Percentiles rank a stretch among this genome's conserved stretches.
Evolutionary conservation across 2,888 invertebrate species (phyloP).

Genomic region (Zaprionus obscuricornis): DNA sequence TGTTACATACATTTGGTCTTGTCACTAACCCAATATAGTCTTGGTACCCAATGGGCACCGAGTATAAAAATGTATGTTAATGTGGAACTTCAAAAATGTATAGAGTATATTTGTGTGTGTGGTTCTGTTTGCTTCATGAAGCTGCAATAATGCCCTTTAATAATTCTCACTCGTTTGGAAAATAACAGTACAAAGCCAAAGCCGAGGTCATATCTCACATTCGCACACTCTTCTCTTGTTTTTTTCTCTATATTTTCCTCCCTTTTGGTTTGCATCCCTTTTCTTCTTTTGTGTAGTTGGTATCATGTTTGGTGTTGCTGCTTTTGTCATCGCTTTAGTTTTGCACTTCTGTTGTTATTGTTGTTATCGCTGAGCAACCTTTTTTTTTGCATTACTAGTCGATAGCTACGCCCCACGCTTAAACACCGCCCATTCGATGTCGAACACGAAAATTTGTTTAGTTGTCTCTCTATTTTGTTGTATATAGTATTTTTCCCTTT

Average conservation of each 20-base stretch:
- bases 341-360: slow-evolving; percentile 6
- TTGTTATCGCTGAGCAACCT: slow-evolving; percentile 4
- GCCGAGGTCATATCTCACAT: slow-evolving; percentile 44
- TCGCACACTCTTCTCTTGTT: slow-evolving; percentile 10
- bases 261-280: background rate
- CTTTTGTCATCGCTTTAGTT: background rate
- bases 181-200: slow-evolving; percentile 73
- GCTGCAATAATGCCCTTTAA: slow-evolving; percentile 81
- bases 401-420: background rate
- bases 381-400: background rate
- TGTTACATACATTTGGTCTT: too few relatives aligned
- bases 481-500: slow-evolving; percentile 9
- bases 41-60: too few relatives aligned
- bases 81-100: background rate
- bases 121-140: slow-evolving; percentile 68
- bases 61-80: slow-evolving; percentile 19
- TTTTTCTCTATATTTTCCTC: background rate
- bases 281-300: slow-evolving; percentile 34
- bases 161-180: slow-evolving; percentile 81
- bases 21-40: too few relatives aligned
- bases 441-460: slow-evolving; percentile 70
- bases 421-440: slow-evolving; percentile 61
- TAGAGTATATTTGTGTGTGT: slow-evolving; percentile 10
- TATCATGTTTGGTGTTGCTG: too few relatives aligned
- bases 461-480: slow-evolving; percentile 44